These are phyloP conservation scores for Silurus lanzhouensis DNA, from an alignment of 2,797 vertebrate species.

Conservation along the genomic window DNA sequence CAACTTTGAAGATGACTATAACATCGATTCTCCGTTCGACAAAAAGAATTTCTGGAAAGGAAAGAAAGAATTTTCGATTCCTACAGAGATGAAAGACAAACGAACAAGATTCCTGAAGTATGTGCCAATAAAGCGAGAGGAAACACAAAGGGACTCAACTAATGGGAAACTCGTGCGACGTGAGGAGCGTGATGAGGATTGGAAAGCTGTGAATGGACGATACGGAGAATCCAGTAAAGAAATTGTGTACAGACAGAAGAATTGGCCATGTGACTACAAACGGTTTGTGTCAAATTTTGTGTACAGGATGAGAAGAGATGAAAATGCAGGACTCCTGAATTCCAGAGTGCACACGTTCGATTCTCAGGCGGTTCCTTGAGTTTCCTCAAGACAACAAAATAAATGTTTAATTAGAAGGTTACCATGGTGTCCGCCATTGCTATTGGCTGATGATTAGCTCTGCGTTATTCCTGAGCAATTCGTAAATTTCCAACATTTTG, in stretches of 20 bases:
- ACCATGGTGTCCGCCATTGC: no score
- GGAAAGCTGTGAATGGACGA: no score
- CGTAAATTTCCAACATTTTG: no score
- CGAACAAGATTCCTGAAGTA: background rate
- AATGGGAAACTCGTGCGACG: background rate
- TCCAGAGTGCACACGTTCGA: background rate
- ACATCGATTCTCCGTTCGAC: background rate
- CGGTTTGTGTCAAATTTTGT: background rate
- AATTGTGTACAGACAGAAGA: background rate
- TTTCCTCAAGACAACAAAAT: background rate
- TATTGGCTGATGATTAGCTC: no score
- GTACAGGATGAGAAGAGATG: background rate
- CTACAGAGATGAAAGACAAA: conserved; percentile 3
- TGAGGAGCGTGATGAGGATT: background rate
- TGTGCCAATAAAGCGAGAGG: background rate
- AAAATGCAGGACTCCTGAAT: background rate
- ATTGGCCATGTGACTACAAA: background rate
- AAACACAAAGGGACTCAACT: background rate
- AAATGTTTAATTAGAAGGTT: background rate
- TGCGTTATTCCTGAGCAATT: no score
- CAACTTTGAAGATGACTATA: background rate
- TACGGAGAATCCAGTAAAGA: background rate
- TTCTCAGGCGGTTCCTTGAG: background rate
- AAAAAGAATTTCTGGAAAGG: background rate
- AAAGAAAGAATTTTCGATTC: background rate